Evolutionary conservation across 2,113 vertebrate genomes (phyloP).

Genomic region (Oostethus manadensis): DNA sequence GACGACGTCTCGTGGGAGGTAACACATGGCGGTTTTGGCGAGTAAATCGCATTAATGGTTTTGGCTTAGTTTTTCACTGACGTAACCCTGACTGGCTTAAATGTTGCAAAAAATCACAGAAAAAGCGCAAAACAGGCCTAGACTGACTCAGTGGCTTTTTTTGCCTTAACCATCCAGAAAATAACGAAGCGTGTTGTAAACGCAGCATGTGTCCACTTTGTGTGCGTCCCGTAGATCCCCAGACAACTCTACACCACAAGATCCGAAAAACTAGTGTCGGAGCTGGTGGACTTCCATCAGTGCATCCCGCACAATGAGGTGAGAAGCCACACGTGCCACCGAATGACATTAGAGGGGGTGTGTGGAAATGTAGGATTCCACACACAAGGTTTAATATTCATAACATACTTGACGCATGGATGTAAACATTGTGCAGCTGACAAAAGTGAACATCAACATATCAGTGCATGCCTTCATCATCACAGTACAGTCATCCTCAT

Average conservation of each 20-base stretch:
- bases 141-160: background rate
- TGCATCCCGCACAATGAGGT: slow-evolving; percentile 69
- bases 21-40: too few species aligned
- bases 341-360: too few species aligned
- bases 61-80: background rate
- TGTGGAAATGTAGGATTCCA: too few species aligned
- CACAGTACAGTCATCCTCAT: too few species aligned
- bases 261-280: slow-evolving; percentile 70
- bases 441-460: background rate
- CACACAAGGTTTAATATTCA: too few species aligned
- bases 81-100: background rate
- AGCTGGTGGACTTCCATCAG: slow-evolving; percentile 69
- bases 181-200: slow-evolving; percentile 19
- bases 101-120: background rate
- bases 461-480: background rate
- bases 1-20: too few species aligned
- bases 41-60: background rate
- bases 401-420: too few species aligned
- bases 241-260: slow-evolving; percentile 75
- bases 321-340: slow-evolving; percentile 23
- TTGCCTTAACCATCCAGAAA: slow-evolving; percentile 9
- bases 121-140: background rate
- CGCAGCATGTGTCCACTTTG: slow-evolving; percentile 8
- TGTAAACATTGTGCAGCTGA: too few species aligned
- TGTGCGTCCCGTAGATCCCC: slow-evolving; percentile 68